Evolutionary conservation across 2,888 invertebrate genomes (phyloP), one percentile per base, ranked within the genome.

Genomic region (Heliconius cydno): DNA sequence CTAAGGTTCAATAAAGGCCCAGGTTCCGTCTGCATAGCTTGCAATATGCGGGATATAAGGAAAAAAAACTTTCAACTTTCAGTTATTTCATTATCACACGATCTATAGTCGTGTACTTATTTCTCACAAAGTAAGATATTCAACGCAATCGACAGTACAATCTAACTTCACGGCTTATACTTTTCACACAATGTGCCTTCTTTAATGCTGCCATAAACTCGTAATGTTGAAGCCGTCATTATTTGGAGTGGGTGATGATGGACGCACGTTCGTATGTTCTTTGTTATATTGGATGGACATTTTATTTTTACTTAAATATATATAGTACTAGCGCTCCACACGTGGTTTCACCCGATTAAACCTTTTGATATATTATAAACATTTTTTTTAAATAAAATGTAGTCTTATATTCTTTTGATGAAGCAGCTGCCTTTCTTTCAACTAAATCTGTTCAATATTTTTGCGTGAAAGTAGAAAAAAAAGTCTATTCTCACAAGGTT

Each of bases 171-270:
- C 41, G 70, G 60, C 60, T 66, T 63, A 79, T 71, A 77, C 77
- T 75, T 79, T 79, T 77, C 76, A 80, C 68, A 78, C 82, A 82
- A 80, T 80, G 80, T 79, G 76, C 65, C 70, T 76, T 60, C 78
- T 77, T 81, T 79, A 68, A 80, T 72, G 60, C 5, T 28, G 66
- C 52, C 77, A 71, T 82, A 77, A 82, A 82, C 46, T 30, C 30
- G 65, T 78, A 80, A 81, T 79, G 75, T 74, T 66, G 25, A 72
- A 66, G 72, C 75, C 46, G 78, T 77, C 81, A 79, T 77, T 77
- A 80, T 71, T 30, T 80, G 71, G 71, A 75, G 81, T 70, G 66
- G 74, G 65, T 60, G 75, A n/a, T 71, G 70, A 76, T 79, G 75
- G 76, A 66, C 67, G 74, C 66, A n/a, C 79, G 41, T 67, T 19